Evolutionary conservation across 37 sponge, comb jelly and placozoan genomes (phyloP).

Genomic region (Petrosia ficiformis): DNA sequence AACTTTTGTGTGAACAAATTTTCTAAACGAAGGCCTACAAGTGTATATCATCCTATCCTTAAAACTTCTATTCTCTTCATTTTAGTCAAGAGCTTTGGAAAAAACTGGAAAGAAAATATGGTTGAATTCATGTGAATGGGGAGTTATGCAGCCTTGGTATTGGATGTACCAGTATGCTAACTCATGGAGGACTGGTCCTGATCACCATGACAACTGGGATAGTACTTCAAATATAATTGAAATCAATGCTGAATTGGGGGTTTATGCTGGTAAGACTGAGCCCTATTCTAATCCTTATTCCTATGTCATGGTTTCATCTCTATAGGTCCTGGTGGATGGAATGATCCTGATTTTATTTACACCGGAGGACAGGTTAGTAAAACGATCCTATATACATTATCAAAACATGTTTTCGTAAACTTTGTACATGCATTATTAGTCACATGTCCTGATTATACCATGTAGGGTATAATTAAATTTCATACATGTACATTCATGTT

Average conservation of each 20-base stretch:
- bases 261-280: constrained; percentile 51
- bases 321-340: constrained; percentile 81
- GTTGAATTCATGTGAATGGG: constrained; percentile 88
- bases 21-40: no score
- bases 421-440: no score
- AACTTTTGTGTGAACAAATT: no score
- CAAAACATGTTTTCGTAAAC: no score
- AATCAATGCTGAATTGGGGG: constrained; percentile 59
- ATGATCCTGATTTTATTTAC: constrained; percentile 88
- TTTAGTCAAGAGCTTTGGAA: constrained; percentile 74
- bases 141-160: constrained; percentile 75
- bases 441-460: no score
- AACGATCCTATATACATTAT: no score
- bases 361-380: constrained; percentile 82
- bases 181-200: constrained; percentile 85
- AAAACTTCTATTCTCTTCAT: neutral
- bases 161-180: constrained; percentile 83
- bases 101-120: constrained; percentile 70
- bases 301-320: neutral
- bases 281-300: neutral
- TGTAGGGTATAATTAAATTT: neutral
- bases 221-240: constrained; percentile 76
- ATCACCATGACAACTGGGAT: constrained; percentile 78
- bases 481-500: neutral
- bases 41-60: no score